Conservation (phyloP, 1,140 invertebrate genomes). For the Psix sp. region DNA sequence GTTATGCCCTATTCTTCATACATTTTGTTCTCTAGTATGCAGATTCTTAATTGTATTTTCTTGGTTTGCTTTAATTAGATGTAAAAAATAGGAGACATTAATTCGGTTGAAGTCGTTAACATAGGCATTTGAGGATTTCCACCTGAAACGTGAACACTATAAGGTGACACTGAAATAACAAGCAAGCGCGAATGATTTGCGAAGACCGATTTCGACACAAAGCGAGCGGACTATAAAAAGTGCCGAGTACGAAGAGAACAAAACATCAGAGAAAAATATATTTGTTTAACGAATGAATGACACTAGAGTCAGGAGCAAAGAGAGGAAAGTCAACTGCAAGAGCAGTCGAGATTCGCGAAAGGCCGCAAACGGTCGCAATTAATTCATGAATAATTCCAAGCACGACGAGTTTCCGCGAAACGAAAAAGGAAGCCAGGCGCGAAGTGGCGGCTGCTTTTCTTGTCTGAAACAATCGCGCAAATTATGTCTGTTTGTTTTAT, state of each 20-base stretch:
- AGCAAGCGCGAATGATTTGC: constrained; percentile 16
- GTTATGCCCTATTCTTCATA: too few species aligned
- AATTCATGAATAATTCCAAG: constrained; percentile 51
- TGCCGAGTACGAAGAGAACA: constrained; percentile 21
- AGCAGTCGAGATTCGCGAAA: constrained; percentile 46
- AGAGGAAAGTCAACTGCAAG: constrained; percentile 47
- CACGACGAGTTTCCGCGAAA: constrained; percentile 45
- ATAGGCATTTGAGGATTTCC: constrained; percentile 5
- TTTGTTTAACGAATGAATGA: constrained; percentile 43
- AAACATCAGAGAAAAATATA: constrained; percentile 22
- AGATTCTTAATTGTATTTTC: too few species aligned
- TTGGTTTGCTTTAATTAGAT: too few species aligned
- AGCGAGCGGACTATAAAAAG: constrained; percentile 27
- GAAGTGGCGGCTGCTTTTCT: constrained; percentile 40
- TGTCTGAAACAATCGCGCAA: constrained; percentile 36
- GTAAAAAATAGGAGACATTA: not conserved
- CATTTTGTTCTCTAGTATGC: too few species aligned
- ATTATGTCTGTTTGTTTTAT: constrained; percentile 39
- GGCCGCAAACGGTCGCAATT: constrained; percentile 42
- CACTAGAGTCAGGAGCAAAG: constrained; percentile 38
- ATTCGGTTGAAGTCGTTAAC: constrained; percentile 9
- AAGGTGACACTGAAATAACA: constrained; percentile 11
- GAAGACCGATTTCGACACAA: constrained; percentile 37
- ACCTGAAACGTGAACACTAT: constrained; percentile 3
- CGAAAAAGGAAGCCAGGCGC: constrained; percentile 48